Evolutionary conservation across 2,888 invertebrate species (phyloP).

Genomic region (Limenitis camilla): DNA sequence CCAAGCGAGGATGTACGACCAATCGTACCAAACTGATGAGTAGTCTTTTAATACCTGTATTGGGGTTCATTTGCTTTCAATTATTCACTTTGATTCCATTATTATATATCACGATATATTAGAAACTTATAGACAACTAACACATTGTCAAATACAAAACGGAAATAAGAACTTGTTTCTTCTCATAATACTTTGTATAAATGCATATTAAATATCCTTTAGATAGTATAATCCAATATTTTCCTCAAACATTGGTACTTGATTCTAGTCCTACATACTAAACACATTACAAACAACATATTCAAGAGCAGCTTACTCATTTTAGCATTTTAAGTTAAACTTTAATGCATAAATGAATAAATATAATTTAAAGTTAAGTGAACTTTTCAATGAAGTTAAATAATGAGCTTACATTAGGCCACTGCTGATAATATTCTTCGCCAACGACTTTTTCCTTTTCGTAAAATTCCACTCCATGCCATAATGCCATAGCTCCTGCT

Average conservation of each 20-base stretch:
- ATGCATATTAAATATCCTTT: too few relatives aligned
- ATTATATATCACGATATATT: too few relatives aligned
- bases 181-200: too few relatives aligned
- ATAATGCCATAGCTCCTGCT: constrained; percentile 95
- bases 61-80: constrained; percentile 20
- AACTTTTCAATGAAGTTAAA: neutral
- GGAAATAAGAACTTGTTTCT: too few relatives aligned
- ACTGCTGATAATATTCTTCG: constrained; percentile 93
- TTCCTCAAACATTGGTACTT: too few relatives aligned
- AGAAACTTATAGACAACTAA: too few relatives aligned
- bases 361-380: neutral
- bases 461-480: constrained; percentile 97
- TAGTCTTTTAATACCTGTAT: constrained; percentile 82
- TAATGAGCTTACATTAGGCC: constrained; percentile 84
- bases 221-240: too few relatives aligned
- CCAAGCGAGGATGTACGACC: constrained; percentile 92
- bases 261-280: too few relatives aligned
- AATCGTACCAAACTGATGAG: constrained; percentile 84
- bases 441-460: constrained; percentile 95
- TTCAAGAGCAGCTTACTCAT: too few relatives aligned
- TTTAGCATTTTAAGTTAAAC: too few relatives aligned
- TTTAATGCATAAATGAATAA: neutral
- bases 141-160: neutral
- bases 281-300: too few relatives aligned
- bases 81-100: neutral